Percentiles rank a stretch among this genome's conserved stretches.
phyloP scores from a whole-genome alignment of 2,113 vertebrate genomes.

The Barbus barbus region DNA sequence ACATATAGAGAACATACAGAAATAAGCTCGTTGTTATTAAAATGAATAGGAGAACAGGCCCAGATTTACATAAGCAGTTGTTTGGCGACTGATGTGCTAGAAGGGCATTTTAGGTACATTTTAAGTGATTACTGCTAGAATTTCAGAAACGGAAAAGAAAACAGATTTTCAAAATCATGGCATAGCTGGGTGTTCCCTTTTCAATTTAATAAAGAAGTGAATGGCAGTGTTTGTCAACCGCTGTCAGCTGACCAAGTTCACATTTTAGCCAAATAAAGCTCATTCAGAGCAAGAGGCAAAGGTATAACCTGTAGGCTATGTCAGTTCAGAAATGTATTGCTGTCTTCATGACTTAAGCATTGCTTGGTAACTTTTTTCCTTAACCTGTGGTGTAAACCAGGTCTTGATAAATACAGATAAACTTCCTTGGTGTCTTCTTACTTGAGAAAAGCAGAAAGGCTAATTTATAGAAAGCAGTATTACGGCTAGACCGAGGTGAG shows the following conservation, averaged over 20 bases:
- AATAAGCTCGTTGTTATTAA: not conserved
- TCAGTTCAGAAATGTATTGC: not conserved
- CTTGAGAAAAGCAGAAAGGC: not conserved
- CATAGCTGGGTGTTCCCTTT: constrained; percentile 26
- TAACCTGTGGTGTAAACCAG: not conserved
- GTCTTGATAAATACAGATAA: not conserved
- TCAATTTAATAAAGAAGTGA: constrained; percentile 64
- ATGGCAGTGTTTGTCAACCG: constrained; percentile 57
- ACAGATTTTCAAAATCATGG: constrained; percentile 23
- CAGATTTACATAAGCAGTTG: constrained; percentile 50
- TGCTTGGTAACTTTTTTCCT: not conserved
- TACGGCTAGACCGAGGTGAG: constrained; percentile 52
- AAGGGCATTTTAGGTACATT: not conserved
- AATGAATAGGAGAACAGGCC: not conserved
- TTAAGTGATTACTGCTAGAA: constrained; percentile 55
- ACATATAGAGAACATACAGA: not conserved
- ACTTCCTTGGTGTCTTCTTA: not conserved
- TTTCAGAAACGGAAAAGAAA: constrained; percentile 53
- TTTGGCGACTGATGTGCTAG: constrained; percentile 39
- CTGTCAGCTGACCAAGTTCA: constrained; percentile 42
- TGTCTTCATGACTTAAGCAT: not conserved
- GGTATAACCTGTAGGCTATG: constrained; percentile 32
- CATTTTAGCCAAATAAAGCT: not conserved
- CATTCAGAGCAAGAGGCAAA: constrained; percentile 16
- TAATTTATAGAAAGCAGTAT: constrained; percentile 46